Evolutionary conservation across 92 coral and sea anemone species (phyloP).

Genomic region (Porites rus): DNA sequence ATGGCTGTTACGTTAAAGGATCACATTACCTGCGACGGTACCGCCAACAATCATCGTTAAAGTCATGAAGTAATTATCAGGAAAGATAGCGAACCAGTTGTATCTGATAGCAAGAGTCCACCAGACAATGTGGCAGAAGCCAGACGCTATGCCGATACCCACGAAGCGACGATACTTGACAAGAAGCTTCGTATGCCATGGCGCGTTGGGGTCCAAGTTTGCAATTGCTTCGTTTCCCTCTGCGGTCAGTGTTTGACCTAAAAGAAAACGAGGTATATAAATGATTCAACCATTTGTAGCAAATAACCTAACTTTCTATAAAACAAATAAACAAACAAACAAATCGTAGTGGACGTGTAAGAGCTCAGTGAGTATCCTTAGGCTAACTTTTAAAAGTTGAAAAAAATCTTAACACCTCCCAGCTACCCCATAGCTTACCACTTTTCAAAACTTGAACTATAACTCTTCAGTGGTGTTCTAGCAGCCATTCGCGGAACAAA

Average conservation of each 20-base stretch:
- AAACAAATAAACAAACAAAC: no score
- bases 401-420: no score
- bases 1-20: not conserved
- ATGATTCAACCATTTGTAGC: not conserved
- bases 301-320: not conserved
- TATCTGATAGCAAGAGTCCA: constrained; percentile 56
- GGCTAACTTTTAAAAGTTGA: no score
- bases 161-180: constrained; percentile 57
- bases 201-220: constrained; percentile 45
- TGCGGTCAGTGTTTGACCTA: constrained; percentile 44
- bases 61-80: constrained; percentile 52
- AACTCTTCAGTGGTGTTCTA: not conserved
- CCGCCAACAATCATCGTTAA: constrained; percentile 50
- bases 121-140: constrained; percentile 49
- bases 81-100: constrained; percentile 42
- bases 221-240: constrained; percentile 24
- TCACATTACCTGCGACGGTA: constrained; percentile 43
- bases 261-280: not conserved
- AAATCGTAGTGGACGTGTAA: no score
- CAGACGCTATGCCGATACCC: constrained; percentile 42
- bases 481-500: not conserved
- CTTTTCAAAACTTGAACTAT: no score
- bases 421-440: no score
- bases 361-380: no score
- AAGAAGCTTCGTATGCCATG: constrained; percentile 50